These are phyloP conservation scores for Bufo bufo DNA, from an alignment of 2,113 vertebrate genomes.

Conservation along the genomic window DNA sequence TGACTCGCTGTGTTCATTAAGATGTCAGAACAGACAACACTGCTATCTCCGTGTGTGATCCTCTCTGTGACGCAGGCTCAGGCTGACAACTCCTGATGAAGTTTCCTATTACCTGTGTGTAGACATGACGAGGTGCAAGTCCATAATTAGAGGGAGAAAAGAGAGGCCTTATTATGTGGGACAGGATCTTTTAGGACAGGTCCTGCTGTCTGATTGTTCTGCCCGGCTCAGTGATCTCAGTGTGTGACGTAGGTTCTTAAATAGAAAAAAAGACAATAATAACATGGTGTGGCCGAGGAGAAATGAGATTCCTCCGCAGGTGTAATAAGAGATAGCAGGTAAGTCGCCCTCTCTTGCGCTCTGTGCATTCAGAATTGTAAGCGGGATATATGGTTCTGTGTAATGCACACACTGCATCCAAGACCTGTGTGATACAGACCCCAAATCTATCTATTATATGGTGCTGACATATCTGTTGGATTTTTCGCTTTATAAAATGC, in stretches of 20 bases:
- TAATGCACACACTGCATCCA: too few relatives aligned
- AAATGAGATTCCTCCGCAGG: not conserved
- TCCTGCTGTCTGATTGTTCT: not conserved
- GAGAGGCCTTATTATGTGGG: not conserved
- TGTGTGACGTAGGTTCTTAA: not conserved
- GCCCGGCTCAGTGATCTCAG: not conserved
- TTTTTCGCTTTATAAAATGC: too few relatives aligned
- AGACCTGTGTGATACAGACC: too few relatives aligned
- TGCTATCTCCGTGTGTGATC: conserved; percentile 24
- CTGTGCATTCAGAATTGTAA: too few relatives aligned
- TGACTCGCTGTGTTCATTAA: conserved; percentile 47
- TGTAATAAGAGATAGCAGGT: not conserved
- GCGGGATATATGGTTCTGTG: too few relatives aligned
- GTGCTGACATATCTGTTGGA: too few relatives aligned
- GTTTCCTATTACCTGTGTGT: conserved; percentile 31
- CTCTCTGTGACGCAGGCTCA: conserved; percentile 38
- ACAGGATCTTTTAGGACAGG: too few relatives aligned
- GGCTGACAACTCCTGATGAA: not conserved
- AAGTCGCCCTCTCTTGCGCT: too few relatives aligned
- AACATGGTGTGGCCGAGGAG: not conserved
- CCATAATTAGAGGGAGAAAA: not conserved
- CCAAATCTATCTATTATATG: too few relatives aligned
- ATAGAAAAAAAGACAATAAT: not conserved
- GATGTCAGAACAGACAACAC: conserved; percentile 23
- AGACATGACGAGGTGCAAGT: not conserved